Evolutionary conservation across 2,113 vertebrate species (phyloP).

Genomic region (Tricholaema leucomelas): DNA sequence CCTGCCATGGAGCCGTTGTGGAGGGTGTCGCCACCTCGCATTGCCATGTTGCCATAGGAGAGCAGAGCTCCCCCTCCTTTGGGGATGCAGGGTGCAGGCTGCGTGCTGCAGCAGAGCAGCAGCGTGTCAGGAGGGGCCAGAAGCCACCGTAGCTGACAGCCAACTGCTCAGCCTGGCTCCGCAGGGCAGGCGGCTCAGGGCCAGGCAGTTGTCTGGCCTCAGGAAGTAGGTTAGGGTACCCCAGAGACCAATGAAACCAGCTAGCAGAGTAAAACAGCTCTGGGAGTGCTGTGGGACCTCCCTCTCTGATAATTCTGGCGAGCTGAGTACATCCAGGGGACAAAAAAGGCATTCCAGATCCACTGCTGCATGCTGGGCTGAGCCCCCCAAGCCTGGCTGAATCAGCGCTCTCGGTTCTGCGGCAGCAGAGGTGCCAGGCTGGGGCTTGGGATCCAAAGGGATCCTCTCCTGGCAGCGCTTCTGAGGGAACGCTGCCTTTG

Average conservation of each 20-base stretch:
- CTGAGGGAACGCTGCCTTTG: neutral
- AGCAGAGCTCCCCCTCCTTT: neutral
- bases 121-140: slow-evolving; percentile 23
- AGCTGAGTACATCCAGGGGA: slow-evolving; percentile 16
- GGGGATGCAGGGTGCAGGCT: neutral
- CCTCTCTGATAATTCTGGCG: neutral
- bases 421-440: neutral
- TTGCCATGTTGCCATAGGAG: neutral
- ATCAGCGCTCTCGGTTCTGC: neutral
- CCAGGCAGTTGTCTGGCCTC: neutral
- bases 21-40: too few species aligned
- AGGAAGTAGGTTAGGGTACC: slow-evolving; percentile 63
- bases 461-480: neutral
- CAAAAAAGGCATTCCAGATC: neutral
- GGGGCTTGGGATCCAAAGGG: neutral
- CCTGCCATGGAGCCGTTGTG: too few species aligned
- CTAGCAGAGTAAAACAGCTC: slow-evolving; percentile 49
- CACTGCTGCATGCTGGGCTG: neutral
- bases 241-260: slow-evolving; percentile 49
- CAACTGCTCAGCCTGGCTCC: slow-evolving; percentile 8
- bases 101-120: slow-evolving; percentile 7
- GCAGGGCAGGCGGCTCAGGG: neutral
- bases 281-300: slow-evolving; percentile 34
- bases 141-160: slow-evolving; percentile 7
- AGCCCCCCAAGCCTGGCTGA: neutral